phyloP scores from a whole-genome alignment of 2,888 invertebrate species.

The Bombyx huttoni region DNA sequence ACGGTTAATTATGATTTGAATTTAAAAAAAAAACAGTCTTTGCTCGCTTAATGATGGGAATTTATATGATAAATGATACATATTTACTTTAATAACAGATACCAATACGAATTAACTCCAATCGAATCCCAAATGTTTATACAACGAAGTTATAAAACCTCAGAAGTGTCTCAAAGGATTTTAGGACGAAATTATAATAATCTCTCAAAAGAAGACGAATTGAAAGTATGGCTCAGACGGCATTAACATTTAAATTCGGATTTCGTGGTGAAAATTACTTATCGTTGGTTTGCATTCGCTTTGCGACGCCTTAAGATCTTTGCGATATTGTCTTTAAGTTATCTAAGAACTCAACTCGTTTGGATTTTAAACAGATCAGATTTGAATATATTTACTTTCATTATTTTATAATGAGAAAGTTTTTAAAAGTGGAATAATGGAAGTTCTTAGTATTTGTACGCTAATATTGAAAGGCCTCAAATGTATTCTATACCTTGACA shows the following conservation, averaged over 20 bases:
- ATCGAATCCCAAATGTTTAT: constrained; percentile 38
- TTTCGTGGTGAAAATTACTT: constrained; percentile 56
- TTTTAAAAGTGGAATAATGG: background rate
- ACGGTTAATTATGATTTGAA: background rate
- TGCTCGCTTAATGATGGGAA: background rate
- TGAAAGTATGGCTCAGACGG: constrained; percentile 59
- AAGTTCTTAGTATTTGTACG: too few species aligned
- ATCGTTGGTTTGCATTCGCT: constrained; percentile 42
- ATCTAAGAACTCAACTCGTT: background rate
- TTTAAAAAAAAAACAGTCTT: background rate
- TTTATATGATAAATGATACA: background rate
- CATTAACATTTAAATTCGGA: constrained; percentile 66
- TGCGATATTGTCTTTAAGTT: constrained; percentile 8
- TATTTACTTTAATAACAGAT: background rate
- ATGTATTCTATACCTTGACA: too few species aligned
- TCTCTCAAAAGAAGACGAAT: constrained; percentile 54
- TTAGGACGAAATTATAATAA: constrained; percentile 57
- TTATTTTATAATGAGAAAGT: background rate
- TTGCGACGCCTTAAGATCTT: constrained; percentile 12
- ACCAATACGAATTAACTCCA: constrained; percentile 11
- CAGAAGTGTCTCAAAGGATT: constrained; percentile 53
- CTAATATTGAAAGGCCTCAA: too few species aligned
- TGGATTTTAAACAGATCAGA: background rate
- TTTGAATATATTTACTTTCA: background rate
- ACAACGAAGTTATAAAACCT: constrained; percentile 38